Evolutionary conservation across 2,888 invertebrate species (phyloP), one percentile per base, ranked within the genome.

Genomic region (Drosophila limbata): DNA sequence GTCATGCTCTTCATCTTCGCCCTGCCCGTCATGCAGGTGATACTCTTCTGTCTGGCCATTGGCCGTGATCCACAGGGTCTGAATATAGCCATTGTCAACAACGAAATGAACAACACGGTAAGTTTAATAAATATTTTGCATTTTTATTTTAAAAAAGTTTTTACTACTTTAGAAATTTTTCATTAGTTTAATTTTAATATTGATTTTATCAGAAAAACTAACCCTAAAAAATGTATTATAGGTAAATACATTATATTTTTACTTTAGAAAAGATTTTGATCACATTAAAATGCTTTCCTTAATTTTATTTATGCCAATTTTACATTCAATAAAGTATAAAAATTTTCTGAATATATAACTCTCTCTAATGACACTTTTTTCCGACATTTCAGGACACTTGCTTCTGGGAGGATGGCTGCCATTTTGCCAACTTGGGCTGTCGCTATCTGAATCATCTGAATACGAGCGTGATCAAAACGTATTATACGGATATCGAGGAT

Each of bases 1-100:
- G 97, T 98, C 71, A 97, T 98, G 96, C 93, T 98, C 90, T 98
- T 98, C 93, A 97, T 98, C 90, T 98, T 98, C 92, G 96, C 97
- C 37, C 93, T 98, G 85, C 98, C 98, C n/a, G 97, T 97, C 31
- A 96, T 98, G 95, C 97, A 98, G 93, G 97, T 98, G 70, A 96
- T 98, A 63, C 95, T 98, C 65, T 98, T 98, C 94, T 98, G 98
- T 91, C 93, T 98, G 92, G 98, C 98, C 66, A 98, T 97, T 77
- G 97, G 97, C 52, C 94, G 97, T 28, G 97, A 97, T 92, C 97
- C 97, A 0, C 95, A 95, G 65, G 96, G 96, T 52, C 94, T 98
- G 4, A 95, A 94, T 84, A 92, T 98, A 90, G 97, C 97, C 40
- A 95, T 97, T 89, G 95, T 96, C 52, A 96, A 96, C 91, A 93